Base-by-base conservation (phyloP, 2,797 vertebrate species). In the Selene dorsalis region DNA sequence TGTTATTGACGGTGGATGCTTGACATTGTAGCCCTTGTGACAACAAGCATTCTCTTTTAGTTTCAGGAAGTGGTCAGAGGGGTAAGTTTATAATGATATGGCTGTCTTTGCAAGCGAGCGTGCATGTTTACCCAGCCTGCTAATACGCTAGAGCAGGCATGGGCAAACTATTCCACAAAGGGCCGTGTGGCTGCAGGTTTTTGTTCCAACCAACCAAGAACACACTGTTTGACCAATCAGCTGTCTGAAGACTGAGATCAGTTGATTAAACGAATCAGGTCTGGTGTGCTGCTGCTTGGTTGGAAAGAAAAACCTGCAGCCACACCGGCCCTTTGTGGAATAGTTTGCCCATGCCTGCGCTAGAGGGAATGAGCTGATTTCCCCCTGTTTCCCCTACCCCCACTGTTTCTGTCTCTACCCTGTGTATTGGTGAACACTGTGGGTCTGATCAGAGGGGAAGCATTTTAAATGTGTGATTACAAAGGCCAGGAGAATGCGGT, bases 21-120 rank as follows among this genome's bases (percentile, higher is more conserved):
- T 71, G 32, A 74, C 20, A 30, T 18, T 82, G 58, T 43, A 63
- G 80, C 72, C 61, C 39, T 76, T 73, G 90, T 93, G 92, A 93
- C 92, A 64, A 93, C 92, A 64, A 77, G 26, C 45, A 5, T 84
- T 91, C 52, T 94, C 73, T 94, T 93, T 93, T 79, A 95, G 94
- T 94, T 95, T 91, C 94, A 96, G 95, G 92, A 79, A 77, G 56
- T 77, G 61, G 59, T 88, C 73, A 12, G 47, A 77, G 56, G 39
- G 95, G 95, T 95, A 92, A 95, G 95, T 95, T 86, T 47, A 28
- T 43, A 61, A 32, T 16, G n/a, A 73, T 38, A 14, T 61, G 68
- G 68, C 73, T 78, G 64, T 81, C 68, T 69, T 73, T 79, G 85
- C 80, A 79, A 84, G 80, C 55, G 5, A 79, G 89, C 87, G 69